Base-by-base conservation (phyloP, 2,888 invertebrate genomes). In the Napeogenes inachia region DNA sequence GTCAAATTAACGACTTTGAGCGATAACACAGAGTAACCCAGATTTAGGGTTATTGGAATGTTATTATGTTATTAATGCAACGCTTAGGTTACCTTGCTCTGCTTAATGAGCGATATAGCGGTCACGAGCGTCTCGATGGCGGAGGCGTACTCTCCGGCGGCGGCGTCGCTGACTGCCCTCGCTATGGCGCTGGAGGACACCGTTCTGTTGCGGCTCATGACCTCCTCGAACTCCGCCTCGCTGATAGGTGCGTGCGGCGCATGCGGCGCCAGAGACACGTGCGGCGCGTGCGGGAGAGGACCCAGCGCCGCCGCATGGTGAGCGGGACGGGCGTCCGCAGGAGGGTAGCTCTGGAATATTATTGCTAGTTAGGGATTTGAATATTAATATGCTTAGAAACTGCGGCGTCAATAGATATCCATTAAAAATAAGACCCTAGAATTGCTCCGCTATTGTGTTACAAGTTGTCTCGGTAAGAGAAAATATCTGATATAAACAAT, bases 91-190 rank as follows among this genome's bases (percentile, higher is more conserved):
- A 93, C 94, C 90, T 98, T 97, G 61, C 99, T 99, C 91, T 99
- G 99, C 83, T 99, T 99, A 73, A 99, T 99, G 62, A 99, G 92
- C 8, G 99, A 98, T 75, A 99, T 99, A 6, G 99, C 99, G 0
- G 99, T 99, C 64, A 99, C 98, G 68, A 99, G 92, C 3, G 99
- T 99, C 90, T 99, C 99, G 68, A 99, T 98, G 57, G 99, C 99
- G 84, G 98, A 98, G 2, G 98, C 97, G 88, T 97, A 98, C 88
- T 99, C 99, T 10, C 99, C 98, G 62, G 98, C 97, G 54, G 98
- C 98, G 3, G 99, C 99, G 89, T 99, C 99, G 57, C 97, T 97
- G 47, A 99, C 99, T 12, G 99, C 99, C 65, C 99, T 92, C 13
- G 97, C 97, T 71, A 99, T 99, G 21, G 99, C 99, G 59, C 97